Evolutionary conservation across 2,113 vertebrate genomes (phyloP).

Genomic region (Takifugu flavidus): DNA sequence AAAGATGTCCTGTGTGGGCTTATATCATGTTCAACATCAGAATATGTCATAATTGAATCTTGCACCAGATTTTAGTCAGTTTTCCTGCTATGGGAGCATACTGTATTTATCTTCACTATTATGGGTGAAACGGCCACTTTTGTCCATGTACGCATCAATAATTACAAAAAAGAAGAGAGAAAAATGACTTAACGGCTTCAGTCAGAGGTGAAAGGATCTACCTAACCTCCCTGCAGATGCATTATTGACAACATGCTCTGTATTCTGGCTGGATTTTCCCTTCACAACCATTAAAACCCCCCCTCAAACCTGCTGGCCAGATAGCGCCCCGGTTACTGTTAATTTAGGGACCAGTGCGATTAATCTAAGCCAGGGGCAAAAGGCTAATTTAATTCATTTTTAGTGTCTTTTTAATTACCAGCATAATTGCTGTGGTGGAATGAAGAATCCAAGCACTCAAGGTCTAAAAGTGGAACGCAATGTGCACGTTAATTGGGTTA

Average conservation of each 20-base stretch:
- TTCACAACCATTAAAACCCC: constrained; percentile 8
- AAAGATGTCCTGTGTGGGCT: too few species aligned
- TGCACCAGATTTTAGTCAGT: too few species aligned
- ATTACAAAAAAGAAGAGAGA: not conserved
- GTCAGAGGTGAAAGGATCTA: constrained; percentile 21
- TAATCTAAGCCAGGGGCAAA: constrained; percentile 56
- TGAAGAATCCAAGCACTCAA: constrained; percentile 38
- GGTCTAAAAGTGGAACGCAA: constrained; percentile 34
- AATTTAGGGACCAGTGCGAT: constrained; percentile 41
- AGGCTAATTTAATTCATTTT: constrained; percentile 64
- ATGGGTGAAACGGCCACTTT: too few species aligned
- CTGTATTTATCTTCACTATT: too few species aligned
- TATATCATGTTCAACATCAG: too few species aligned
- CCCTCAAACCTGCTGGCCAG: constrained; percentile 2
- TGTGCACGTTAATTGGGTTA: constrained; percentile 54
- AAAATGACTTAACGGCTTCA: constrained; percentile 16
- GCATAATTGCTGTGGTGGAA: constrained; percentile 58
- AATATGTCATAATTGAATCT: too few species aligned
- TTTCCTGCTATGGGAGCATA: too few species aligned
- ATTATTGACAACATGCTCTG: constrained; percentile 26
- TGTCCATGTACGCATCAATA: not conserved
- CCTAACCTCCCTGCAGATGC: constrained; percentile 25
- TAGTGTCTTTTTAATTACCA: constrained; percentile 66
- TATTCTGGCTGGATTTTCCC: constrained; percentile 7
- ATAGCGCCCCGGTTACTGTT: constrained; percentile 36